Base-by-base conservation (phyloP, 2,888 invertebrate species). In the Scelioninae gen. 1 region DNA sequence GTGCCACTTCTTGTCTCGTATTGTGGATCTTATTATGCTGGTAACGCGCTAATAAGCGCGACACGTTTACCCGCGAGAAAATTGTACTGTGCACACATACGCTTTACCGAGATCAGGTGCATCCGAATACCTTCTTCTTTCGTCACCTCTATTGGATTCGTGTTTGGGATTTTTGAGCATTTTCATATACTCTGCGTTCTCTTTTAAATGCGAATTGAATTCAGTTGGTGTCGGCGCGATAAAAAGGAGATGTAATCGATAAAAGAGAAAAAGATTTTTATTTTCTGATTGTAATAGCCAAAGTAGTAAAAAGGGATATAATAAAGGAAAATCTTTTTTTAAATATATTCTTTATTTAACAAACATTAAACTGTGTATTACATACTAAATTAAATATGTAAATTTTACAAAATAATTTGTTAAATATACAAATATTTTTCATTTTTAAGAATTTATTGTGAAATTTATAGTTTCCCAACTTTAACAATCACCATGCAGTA, bases 11-110 rank as follows among this genome's bases (percentile, higher is more conserved):
- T 65, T 56, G 71, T 60, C 40, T 71, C 66, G 31, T 55, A 63
- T 68, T 56, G 56, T 68, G 55, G 56, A 77, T 72, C 62, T 82
- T 75, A 82, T 72, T 82, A 81, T 69, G 62, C 72, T 69, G 69
- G 80, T 58, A 80, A 75, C 69, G 82, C 74, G 82, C 72, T 82
- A 82, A 77, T 82, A 82, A 82, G 77, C 60, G 60, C 72, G 66
- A 82, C 82, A 72, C 72, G 72, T 76, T 76, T 60, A 58, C 76
- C 72, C 47, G 62, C 77, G 60, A 55, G 82, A 82, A 81, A 77
- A 82, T 62, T 45, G 51, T 75, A 63, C 66, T 43, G 43, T 53
- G 31, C 65, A 49, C 63, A 65, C 47, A 71, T 58, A 60, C 55
- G 32, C 72, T 76, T 60, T 34, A 51, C 15, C 47, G 32, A 65